These are phyloP conservation scores for Palythoa heliodiscus DNA, from an alignment of 92 coral and sea anemone species.

Conservation along the genomic window DNA sequence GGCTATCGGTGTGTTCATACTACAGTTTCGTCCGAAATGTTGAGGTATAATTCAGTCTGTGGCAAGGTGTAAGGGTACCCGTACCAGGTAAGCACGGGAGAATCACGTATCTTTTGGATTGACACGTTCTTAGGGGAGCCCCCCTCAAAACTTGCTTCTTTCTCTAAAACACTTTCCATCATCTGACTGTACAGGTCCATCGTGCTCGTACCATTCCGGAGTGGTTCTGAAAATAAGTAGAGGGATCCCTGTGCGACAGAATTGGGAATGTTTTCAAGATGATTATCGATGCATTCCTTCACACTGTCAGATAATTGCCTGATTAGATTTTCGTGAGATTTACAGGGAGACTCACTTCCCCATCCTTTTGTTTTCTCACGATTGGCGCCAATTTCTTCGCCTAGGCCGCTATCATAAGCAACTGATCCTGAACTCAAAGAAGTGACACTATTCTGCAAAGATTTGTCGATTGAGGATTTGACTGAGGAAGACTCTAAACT, in stretches of 20 bases:
- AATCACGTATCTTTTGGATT: background rate
- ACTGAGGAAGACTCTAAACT: slow-evolving; percentile 22
- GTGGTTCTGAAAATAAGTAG: background rate
- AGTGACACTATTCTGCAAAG: slow-evolving; percentile 6
- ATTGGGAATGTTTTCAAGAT: background rate
- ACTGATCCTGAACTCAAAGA: slow-evolving; percentile 31
- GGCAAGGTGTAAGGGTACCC: background rate
- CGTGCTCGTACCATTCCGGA: background rate
- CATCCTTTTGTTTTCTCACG: background rate
- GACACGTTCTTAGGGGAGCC: background rate
- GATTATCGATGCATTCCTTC: background rate
- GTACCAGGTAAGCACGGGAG: slow-evolving; percentile 5
- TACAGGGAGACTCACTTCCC: background rate
- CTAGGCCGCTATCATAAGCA: slow-evolving; percentile 26
- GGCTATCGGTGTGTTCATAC: background rate
- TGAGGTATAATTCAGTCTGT: slow-evolving; percentile 12
- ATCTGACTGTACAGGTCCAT: slow-evolving; percentile 20
- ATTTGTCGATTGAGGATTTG: slow-evolving; percentile 15
- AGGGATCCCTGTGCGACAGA: background rate
- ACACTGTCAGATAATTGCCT: background rate
- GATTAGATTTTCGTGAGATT: background rate
- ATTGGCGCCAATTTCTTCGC: slow-evolving; percentile 12
- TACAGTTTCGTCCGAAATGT: slow-evolving; percentile 22
- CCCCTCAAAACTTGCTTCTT: slow-evolving; percentile 3
- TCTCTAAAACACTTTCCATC: slow-evolving; percentile 38